These are phyloP conservation scores for Sphaerophoria rueppellii DNA, from an alignment of 2,888 invertebrate genomes.

Conservation along the genomic window DNA sequence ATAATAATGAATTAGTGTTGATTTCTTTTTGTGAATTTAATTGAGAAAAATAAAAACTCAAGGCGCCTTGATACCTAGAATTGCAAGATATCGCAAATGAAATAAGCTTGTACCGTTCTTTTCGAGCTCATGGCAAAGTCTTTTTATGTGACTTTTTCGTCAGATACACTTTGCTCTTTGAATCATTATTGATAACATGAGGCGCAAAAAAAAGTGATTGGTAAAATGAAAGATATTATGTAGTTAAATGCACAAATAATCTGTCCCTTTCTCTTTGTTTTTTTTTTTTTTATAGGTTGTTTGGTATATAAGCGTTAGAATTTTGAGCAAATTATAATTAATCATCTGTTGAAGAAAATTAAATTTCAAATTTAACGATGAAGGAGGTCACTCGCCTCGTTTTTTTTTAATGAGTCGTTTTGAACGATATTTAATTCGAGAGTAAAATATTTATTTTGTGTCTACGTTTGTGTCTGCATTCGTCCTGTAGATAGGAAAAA, in stretches of 20 bases:
- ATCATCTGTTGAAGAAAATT: too few species aligned
- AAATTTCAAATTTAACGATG: too few species aligned
- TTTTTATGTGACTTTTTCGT: background rate
- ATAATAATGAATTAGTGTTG: constrained; percentile 37
- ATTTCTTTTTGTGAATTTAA: constrained; percentile 42
- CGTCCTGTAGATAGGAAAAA: too few species aligned
- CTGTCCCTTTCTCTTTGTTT: background rate
- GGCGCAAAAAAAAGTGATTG: constrained; percentile 57
- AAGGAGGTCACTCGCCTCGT: too few species aligned
- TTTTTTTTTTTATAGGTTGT: background rate
- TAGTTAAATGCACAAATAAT: constrained; percentile 12
- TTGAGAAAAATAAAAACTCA: constrained; percentile 42
- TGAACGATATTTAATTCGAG: too few species aligned
- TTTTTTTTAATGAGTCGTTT: too few species aligned
- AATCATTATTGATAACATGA: constrained; percentile 55
- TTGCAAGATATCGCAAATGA: constrained; percentile 49
- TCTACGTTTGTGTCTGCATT: too few species aligned
- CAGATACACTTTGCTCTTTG: constrained; percentile 73
- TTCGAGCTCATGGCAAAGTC: constrained; percentile 35
- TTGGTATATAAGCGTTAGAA: background rate
- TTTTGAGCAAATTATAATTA: too few species aligned
- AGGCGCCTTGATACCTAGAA: constrained; percentile 51
- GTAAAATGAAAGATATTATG: constrained; percentile 22
- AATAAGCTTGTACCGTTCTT: constrained; percentile 47
- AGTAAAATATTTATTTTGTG: too few species aligned